These are phyloP conservation scores for Globodera ellingtonae DNA, from an alignment of 1,140 invertebrate species.

Conservation along the genomic window DNA sequence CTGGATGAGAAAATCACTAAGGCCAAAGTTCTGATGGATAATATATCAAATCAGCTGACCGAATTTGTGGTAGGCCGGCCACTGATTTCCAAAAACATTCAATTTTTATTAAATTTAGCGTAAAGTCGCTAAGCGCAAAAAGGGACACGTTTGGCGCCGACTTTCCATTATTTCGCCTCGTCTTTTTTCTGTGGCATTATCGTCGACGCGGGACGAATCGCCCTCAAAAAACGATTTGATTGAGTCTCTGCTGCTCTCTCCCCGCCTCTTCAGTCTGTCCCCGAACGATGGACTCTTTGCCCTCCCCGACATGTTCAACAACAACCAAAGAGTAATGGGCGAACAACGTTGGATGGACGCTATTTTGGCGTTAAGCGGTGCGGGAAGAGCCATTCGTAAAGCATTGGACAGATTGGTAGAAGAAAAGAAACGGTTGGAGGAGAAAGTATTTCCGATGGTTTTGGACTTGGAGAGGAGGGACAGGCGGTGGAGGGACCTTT, in stretches of 20 bases:
- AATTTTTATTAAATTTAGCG: background rate
- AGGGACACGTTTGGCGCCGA: background rate
- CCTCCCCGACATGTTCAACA: constrained; percentile 26
- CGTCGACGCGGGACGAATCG: constrained; percentile 6
- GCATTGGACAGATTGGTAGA: constrained; percentile 2
- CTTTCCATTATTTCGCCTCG: constrained; percentile 28
- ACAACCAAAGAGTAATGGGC: background rate
- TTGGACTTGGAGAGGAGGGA: constrained; percentile 15
- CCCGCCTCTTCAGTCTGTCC: constrained; percentile 26
- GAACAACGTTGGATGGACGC: background rate
- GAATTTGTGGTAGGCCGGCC: background rate
- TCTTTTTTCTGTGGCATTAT: constrained; percentile 16
- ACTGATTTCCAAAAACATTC: no score
- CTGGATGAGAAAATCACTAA: background rate
- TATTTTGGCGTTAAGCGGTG: constrained; percentile 26
- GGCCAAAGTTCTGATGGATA: background rate
- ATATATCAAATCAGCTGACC: background rate
- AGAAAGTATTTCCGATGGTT: constrained; percentile 21
- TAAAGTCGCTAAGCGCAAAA: background rate
- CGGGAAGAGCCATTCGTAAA: constrained; percentile 12
- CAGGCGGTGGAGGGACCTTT: constrained; percentile 9
- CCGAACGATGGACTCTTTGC: constrained; percentile 29
- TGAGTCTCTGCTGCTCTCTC: constrained; percentile 12
- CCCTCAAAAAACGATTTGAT: background rate
- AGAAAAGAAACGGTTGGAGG: constrained; percentile 17